Evolutionary conservation across 2,888 invertebrate species (phyloP).

Genomic region (Coronaproctus castanopsis): DNA sequence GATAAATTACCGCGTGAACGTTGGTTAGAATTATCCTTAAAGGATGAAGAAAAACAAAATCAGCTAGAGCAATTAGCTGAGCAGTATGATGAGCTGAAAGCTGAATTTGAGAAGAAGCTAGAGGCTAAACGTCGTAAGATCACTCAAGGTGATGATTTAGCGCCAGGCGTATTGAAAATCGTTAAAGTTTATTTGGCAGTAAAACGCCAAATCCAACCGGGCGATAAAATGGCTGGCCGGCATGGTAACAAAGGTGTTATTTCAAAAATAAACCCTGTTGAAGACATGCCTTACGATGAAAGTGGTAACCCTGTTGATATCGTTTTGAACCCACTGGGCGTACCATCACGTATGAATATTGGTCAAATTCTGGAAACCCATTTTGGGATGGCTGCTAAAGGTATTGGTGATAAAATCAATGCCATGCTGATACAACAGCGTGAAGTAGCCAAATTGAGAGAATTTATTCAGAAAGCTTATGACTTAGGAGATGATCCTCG

Average conservation of each 20-base stretch:
- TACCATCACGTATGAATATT: constrained; percentile 14
- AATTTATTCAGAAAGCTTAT: neutral
- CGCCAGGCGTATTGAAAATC: constrained; percentile 3
- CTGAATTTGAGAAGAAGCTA: neutral
- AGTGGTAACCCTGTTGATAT: constrained; percentile 13
- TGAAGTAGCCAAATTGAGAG: neutral
- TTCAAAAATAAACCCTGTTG: constrained; percentile 5
- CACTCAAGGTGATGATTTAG: constrained; percentile 4
- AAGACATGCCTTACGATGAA: constrained; percentile 13
- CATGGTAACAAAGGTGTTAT: constrained; percentile 15
- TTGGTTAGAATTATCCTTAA: neutral
- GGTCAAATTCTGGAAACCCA: constrained; percentile 11
- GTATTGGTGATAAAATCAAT: neutral
- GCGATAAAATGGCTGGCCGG: constrained; percentile 15
- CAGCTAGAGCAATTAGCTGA: too few species aligned
- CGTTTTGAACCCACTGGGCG: constrained; percentile 12
- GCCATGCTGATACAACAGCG: neutral
- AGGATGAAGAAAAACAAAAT: neutral
- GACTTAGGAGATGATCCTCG: neutral
- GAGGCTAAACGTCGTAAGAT: too few species aligned
- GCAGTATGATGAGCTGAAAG: neutral
- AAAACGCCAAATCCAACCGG: constrained; percentile 5
- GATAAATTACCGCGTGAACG: neutral
- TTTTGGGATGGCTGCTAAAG: constrained; percentile 9
- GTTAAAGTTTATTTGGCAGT: constrained; percentile 11